Percentiles rank a stretch among this genome's conserved stretches.
Conservation (phyloP, 2,888 invertebrate species). For the Petrolisthes manimaculis region DNA sequence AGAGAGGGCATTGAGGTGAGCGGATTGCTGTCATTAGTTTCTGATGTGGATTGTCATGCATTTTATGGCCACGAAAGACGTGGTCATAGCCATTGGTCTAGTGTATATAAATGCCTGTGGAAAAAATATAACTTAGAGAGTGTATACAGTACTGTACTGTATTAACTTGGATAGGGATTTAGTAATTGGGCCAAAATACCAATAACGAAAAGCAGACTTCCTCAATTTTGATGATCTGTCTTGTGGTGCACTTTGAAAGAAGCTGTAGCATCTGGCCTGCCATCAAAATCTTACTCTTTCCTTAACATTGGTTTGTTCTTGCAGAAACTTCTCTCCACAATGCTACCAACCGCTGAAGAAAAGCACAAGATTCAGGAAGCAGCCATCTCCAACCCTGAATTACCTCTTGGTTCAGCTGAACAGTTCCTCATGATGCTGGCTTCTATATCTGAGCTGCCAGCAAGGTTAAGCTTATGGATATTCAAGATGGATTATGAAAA, state of each 20-base stretch:
- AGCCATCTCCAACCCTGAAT: constrained; percentile 89
- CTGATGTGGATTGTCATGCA: neutral
- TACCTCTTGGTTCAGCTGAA: constrained; percentile 95
- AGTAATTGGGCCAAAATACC: too few species aligned
- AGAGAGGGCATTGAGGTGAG: constrained; percentile 93
- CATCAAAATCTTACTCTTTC: neutral
- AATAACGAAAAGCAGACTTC: too few species aligned
- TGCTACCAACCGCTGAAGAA: constrained; percentile 98
- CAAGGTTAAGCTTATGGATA: constrained; percentile 95
- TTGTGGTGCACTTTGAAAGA: neutral
- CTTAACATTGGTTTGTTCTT: constrained; percentile 65
- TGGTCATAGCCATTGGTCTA: neutral
- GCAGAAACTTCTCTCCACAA: constrained; percentile 87
- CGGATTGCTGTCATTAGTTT: neutral
- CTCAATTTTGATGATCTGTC: too few species aligned
- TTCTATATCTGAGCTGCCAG: constrained; percentile 93
- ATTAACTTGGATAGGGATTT: too few species aligned
- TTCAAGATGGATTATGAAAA: constrained; percentile 99
- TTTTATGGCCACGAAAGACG: neutral
- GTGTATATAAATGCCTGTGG: neutral
- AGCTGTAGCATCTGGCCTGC: neutral
- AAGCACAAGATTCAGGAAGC: constrained; percentile 96
- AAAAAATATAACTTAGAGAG: too few species aligned
- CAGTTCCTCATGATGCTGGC: constrained; percentile 97
- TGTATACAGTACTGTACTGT: too few species aligned